Percentiles rank a stretch among this genome's conserved stretches.
Conservation (phyloP, 1,140 invertebrate species). For the Parapsyche elsis region DNA sequence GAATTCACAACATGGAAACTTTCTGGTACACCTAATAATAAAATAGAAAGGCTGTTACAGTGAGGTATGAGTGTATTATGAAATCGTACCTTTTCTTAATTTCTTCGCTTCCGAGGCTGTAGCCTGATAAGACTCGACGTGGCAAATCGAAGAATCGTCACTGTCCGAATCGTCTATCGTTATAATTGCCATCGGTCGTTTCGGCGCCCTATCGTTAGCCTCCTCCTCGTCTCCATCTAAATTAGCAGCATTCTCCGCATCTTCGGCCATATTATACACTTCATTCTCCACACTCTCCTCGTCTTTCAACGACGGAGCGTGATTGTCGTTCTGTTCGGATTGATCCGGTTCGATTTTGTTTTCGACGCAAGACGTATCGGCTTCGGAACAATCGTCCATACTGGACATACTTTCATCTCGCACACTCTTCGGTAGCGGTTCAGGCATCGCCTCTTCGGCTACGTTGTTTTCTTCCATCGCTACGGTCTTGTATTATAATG, state of each 20-base stretch:
- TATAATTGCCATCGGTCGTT: conserved; percentile 48
- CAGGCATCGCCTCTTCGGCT: too few relatives aligned
- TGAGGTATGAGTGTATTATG: neutral
- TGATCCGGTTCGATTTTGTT: too few relatives aligned
- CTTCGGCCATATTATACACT: conserved; percentile 19
- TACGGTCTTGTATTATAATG: too few relatives aligned
- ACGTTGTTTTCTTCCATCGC: too few relatives aligned
- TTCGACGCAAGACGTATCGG: too few relatives aligned
- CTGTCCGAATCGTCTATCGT: conserved; percentile 62
- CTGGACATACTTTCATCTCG: too few relatives aligned
- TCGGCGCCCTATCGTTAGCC: conserved; percentile 29
- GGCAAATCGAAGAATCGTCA: conserved; percentile 66
- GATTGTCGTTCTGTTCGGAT: neutral
- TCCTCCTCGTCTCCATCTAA: neutral
- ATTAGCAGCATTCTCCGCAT: neutral
- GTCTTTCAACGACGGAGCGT: neutral
- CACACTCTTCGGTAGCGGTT: too few relatives aligned
- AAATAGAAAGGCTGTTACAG: neutral
- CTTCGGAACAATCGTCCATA: too few relatives aligned
- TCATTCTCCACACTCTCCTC: conserved; percentile 8
- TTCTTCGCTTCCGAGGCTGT: conserved; percentile 65
- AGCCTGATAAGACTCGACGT: conserved; percentile 66
- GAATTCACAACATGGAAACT: neutral
- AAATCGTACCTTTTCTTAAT: conserved; percentile 59
- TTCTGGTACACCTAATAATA: too few relatives aligned